A percentile compares a stretch with the other conserved stretches of the same genome.
phyloP scores from a whole-genome alignment of 2,797 vertebrate species.

The Myotis vivesi region DNA sequence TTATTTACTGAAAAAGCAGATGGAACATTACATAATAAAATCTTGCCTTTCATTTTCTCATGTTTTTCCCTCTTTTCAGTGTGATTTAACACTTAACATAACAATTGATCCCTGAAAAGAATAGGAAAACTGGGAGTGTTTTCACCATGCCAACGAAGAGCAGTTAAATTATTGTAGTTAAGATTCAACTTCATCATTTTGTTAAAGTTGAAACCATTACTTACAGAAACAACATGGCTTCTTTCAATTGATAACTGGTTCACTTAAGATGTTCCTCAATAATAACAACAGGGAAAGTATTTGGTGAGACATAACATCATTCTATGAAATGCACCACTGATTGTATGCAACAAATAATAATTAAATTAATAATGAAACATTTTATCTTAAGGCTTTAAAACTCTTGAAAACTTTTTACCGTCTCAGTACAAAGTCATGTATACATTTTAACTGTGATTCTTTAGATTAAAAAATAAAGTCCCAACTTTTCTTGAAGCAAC shows the following conservation, averaged over 20 bases:
- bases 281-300: slow-evolving; percentile 53
- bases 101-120: background rate
- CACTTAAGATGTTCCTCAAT: background rate
- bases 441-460: slow-evolving; percentile 40
- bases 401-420: background rate
- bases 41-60: background rate
- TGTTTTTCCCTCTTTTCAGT: background rate
- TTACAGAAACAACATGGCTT: background rate
- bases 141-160: background rate
- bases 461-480: background rate
- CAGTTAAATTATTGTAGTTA: background rate
- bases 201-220: slow-evolving; percentile 14
- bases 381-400: slow-evolving; percentile 26
- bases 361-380: slow-evolving; percentile 76
- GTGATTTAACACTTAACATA: background rate
- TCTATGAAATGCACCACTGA: slow-evolving; percentile 68
- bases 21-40: background rate
- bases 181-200: background rate
- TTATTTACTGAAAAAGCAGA: background rate
- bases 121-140: background rate
- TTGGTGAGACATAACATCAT: slow-evolving; percentile 30
- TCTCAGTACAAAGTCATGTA: slow-evolving; percentile 60
- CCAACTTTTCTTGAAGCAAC: background rate
- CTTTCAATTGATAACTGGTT: slow-evolving; percentile 45
- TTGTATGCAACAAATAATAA: slow-evolving; percentile 68